A percentile compares a stretch with the other conserved stretches of the same genome.
phyloP scores from a whole-genome alignment of 2,113 vertebrate species.

The Zosterops borbonicus region DNA sequence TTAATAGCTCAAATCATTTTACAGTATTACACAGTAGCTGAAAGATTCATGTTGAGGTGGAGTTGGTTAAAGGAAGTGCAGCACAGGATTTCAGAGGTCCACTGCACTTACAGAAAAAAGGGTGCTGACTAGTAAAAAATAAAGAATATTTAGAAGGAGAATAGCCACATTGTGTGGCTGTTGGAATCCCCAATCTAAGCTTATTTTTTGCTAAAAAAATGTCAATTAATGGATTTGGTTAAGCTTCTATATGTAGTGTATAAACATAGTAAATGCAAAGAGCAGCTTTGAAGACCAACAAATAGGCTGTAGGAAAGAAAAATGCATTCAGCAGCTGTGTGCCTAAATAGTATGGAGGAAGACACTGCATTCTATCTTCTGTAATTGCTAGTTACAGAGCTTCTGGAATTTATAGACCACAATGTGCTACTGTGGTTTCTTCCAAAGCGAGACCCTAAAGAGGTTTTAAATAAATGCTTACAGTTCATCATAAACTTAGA shows the following conservation, averaged over 20 bases:
- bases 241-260: neutral
- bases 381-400: neutral
- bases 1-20: constrained; percentile 4
- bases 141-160: neutral
- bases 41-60: rapidly evolving
- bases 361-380: neutral
- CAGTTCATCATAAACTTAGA: neutral
- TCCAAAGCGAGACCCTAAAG: neutral
- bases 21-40: neutral
- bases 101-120: neutral
- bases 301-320: neutral
- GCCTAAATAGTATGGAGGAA: neutral
- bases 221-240: neutral
- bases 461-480: neutral
- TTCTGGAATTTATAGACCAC: neutral
- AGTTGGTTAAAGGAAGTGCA: neutral
- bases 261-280: neutral
- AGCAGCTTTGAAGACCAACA: neutral
- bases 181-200: neutral
- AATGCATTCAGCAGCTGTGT: neutral
- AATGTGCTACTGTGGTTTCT: neutral
- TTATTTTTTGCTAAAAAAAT: neutral
- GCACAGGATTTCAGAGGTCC: neutral
- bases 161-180: neutral
- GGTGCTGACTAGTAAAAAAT: neutral